Conservation (phyloP, 2,113 vertebrate genomes). For the Pogonocichla stellata region DNA sequence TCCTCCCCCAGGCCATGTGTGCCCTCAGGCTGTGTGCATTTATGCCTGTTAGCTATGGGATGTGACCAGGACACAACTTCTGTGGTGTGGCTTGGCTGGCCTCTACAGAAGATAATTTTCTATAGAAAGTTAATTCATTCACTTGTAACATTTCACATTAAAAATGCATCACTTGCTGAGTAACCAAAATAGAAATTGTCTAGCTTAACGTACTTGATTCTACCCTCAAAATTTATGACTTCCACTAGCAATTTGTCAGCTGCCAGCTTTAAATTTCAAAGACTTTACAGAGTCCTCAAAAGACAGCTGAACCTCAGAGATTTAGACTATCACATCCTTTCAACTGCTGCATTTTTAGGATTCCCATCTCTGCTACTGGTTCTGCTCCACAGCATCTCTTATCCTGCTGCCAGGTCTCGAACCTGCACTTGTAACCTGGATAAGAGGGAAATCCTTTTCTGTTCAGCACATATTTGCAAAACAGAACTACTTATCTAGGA, state of each 20-base stretch:
- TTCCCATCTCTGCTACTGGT: not conserved
- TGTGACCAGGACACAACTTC: not conserved
- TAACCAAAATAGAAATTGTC: not conserved
- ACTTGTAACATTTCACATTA: not conserved
- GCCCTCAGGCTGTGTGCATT: not conserved
- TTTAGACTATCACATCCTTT: not conserved
- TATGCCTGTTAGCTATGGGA: accelerated
- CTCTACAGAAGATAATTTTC: not conserved
- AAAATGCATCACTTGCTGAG: accelerated
- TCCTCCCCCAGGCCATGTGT: not conserved
- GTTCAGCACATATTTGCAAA: not conserved
- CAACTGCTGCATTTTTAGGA: not conserved
- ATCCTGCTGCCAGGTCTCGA: not conserved
- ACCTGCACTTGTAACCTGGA: not conserved
- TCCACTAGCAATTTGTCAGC: not conserved
- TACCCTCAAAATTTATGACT: not conserved
- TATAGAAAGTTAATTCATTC: not conserved
- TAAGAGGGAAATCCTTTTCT: not conserved
- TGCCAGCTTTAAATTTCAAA: not conserved
- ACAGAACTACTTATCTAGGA: not conserved
- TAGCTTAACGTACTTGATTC: not conserved
- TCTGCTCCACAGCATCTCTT: not conserved
- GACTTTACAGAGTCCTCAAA: not conserved
- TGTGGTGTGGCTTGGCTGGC: not conserved
- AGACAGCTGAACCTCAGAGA: not conserved